phyloP scores from a whole-genome alignment of 2,888 invertebrate species.

The Protonemura montana region DNA sequence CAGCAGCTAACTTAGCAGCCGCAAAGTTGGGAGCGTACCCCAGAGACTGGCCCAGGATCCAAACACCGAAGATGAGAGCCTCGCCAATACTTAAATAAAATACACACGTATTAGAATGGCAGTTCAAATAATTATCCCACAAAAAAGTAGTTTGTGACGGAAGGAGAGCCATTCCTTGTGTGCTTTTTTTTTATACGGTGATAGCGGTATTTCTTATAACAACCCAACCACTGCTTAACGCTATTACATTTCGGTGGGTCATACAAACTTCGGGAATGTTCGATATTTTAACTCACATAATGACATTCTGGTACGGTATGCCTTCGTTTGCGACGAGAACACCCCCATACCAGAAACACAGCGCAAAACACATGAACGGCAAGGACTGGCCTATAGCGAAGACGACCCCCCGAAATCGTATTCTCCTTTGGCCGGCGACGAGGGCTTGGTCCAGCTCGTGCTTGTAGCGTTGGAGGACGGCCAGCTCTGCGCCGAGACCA shows the following conservation, averaged over 20 bases:
- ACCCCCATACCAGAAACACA: slow-evolving; percentile 77
- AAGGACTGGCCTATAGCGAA: slow-evolving; percentile 76
- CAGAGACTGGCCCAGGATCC: slow-evolving; percentile 79
- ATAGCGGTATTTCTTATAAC: too few species aligned
- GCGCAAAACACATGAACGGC: slow-evolving; percentile 75
- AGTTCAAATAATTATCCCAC: too few species aligned
- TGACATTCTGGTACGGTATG: slow-evolving; percentile 70
- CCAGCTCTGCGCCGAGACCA: slow-evolving; percentile 70
- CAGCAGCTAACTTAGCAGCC: slow-evolving; percentile 74
- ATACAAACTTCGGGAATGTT: too few species aligned
- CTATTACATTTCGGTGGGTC: too few species aligned
- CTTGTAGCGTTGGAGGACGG: slow-evolving; percentile 68
- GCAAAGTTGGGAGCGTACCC: slow-evolving; percentile 82
- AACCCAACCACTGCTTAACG: too few species aligned
- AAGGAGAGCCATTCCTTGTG: too few species aligned
- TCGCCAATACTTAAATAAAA: slow-evolving; percentile 82
- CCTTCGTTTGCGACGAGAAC: slow-evolving; percentile 68
- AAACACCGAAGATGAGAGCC: slow-evolving; percentile 78
- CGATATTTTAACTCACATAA: slow-evolving; percentile 64
- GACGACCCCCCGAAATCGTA: slow-evolving; percentile 71
- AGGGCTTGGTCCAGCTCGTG: slow-evolving; percentile 64
- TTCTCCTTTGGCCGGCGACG: slow-evolving; percentile 61
- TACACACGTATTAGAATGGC: too few species aligned
- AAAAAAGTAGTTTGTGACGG: too few species aligned
- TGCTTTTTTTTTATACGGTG: too few species aligned